Evolutionary conservation across 2,113 vertebrate species (phyloP).

Genomic region (Pseudopipra pipra): DNA sequence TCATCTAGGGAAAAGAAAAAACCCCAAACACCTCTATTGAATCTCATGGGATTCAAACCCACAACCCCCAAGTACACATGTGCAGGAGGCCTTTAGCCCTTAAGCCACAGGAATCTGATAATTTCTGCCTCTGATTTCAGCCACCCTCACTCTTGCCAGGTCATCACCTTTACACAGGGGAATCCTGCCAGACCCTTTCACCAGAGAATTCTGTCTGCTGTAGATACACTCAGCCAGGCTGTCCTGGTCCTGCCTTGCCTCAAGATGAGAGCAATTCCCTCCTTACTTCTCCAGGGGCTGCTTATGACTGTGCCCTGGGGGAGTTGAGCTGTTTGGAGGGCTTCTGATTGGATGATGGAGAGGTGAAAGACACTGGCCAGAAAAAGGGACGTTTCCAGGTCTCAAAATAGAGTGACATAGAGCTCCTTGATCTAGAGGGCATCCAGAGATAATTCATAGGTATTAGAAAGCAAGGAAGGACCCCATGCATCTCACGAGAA

Average conservation of each 20-base stretch:
- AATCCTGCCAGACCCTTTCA: not conserved
- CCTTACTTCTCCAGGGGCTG: not conserved
- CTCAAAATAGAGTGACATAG: not conserved
- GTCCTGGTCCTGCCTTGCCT: not conserved
- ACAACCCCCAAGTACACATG: accelerated
- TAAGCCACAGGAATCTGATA: not conserved
- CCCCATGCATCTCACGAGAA: not conserved
- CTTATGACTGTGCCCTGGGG: accelerated
- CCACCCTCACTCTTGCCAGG: not conserved
- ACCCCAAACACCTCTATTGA: accelerated
- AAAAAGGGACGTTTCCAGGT: not conserved
- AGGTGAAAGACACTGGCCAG: not conserved
- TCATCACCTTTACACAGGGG: not conserved
- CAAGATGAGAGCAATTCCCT: not conserved
- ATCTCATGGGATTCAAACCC: conserved; percentile 9
- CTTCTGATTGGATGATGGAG: not conserved
- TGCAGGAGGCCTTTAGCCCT: not conserved
- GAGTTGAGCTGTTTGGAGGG: not conserved
- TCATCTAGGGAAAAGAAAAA: not conserved
- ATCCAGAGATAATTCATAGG: not conserved
- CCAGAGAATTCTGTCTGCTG: not conserved
- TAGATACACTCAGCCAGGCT: not conserved
- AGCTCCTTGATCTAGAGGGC: not conserved
- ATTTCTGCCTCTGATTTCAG: not conserved
- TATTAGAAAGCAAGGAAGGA: not conserved